Percentiles rank a stretch among this genome's conserved stretches.
These are phyloP conservation scores for Musca domestica DNA, from an alignment of 1,140 invertebrate species.

Conservation along the genomic window DNA sequence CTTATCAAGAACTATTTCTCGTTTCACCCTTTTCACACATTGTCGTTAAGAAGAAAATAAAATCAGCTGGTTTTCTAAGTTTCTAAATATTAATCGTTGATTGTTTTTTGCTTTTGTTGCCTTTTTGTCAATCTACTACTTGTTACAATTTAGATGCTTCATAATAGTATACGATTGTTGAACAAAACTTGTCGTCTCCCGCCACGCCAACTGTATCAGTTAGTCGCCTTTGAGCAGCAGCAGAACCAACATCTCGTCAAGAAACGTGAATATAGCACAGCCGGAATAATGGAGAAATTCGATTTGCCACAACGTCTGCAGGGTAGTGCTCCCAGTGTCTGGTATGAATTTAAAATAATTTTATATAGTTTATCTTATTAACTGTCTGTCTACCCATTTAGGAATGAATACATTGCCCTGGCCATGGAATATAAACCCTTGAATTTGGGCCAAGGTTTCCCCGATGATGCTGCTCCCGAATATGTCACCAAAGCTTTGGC, in stretches of 20 bases:
- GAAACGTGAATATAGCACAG: conserved; percentile 1
- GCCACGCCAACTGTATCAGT: conserved; percentile 4
- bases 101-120: no score
- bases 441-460: conserved; percentile 97
- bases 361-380: conserved; percentile 4
- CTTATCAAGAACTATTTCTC: not conserved
- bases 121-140: no score
- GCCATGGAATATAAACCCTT: conserved; percentile 85
- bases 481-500: conserved; percentile 79
- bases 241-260: conserved; percentile 21
- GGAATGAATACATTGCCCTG: conserved; percentile 93
- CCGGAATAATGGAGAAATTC: conserved; percentile 57
- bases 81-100: no score
- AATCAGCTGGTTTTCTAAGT: no score
- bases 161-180: conserved; percentile 7
- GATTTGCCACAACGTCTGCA: conserved; percentile 60
- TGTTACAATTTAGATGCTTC: conserved; percentile 2
- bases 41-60: no score
- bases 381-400: conserved; percentile 50
- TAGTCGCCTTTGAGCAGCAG: conserved; percentile 1
- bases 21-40: no score
- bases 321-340: conserved; percentile 62
- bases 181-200: conserved; percentile 4
- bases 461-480: conserved; percentile 85
- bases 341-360: conserved; percentile 46